A percentile compares a stretch with the other conserved stretches of the same genome.
These are phyloP conservation scores for Macaca mulatta DNA, from an alignment of 2,113 vertebrate species.

Conservation along the genomic window DNA sequence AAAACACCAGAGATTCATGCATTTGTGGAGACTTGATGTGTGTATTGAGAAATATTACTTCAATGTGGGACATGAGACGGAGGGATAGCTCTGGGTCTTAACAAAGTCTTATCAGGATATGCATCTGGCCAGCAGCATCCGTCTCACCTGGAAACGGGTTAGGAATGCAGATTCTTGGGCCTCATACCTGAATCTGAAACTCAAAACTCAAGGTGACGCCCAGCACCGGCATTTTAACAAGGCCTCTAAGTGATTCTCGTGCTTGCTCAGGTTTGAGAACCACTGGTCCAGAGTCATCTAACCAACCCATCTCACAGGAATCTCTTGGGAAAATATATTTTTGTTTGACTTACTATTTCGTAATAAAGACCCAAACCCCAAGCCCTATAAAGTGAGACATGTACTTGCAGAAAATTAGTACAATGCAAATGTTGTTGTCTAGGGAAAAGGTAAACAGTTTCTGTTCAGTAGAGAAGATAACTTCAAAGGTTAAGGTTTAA, in stretches of 20 bases:
- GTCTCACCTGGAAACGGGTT: neutral
- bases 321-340: rapidly evolving
- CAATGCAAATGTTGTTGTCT: no score
- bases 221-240: rapidly evolving
- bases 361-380: neutral
- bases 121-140: rapidly evolving
- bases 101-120: no score
- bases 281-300: rapidly evolving
- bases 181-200: rapidly evolving
- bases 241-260: rapidly evolving
- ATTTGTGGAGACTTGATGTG: no score
- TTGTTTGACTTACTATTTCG: rapidly evolving
- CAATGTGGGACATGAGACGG: rapidly evolving
- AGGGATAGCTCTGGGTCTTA: rapidly evolving
- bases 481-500: rapidly evolving
- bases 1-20: neutral
- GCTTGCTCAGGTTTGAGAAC: neutral
- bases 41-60: neutral
- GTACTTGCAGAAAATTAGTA: neutral
- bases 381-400: rapidly evolving
- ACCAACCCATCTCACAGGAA: rapidly evolving
- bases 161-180: neutral
- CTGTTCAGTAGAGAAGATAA: rapidly evolving
- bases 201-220: rapidly evolving
- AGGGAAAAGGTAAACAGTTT: rapidly evolving